Conservation (phyloP, 2,797 vertebrate species). For the Choloepus didactylus region DNA sequence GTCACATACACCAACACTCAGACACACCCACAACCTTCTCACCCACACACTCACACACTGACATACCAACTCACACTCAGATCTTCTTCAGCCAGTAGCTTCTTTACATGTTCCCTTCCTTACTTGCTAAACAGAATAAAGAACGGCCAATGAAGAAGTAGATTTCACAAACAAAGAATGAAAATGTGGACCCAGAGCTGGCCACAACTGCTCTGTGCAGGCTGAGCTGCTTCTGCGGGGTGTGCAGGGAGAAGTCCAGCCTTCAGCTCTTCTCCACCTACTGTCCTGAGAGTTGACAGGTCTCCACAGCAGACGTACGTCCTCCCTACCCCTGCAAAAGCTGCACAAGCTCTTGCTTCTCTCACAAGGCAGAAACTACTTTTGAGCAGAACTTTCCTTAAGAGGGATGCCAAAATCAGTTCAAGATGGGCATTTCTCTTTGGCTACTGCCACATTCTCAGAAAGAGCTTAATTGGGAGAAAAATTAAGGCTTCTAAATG, state of each 20-base stretch:
- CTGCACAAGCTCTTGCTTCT: neutral
- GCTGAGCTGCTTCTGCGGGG: neutral
- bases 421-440: neutral
- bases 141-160: neutral
- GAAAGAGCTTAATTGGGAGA: neutral
- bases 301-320: neutral
- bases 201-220: neutral
- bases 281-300: neutral
- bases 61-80: neutral
- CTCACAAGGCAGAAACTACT: neutral
- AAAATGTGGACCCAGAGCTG: neutral
- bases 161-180: neutral
- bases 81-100: constrained; percentile 63
- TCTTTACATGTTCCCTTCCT: constrained; percentile 88
- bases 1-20: too few relatives aligned
- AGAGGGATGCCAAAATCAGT: neutral
- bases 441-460: neutral
- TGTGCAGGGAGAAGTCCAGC: neutral
- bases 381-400: neutral
- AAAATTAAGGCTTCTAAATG: constrained; percentile 37
- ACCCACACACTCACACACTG: too few relatives aligned
- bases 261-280: neutral
- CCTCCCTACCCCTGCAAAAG: too few relatives aligned
- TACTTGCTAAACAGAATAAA: constrained; percentile 69
- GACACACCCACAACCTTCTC: too few relatives aligned